Percentiles rank a stretch among this genome's conserved stretches.
These are phyloP conservation scores for Podilymbus podiceps DNA, from an alignment of 2,113 vertebrate genomes.

Conservation along the genomic window DNA sequence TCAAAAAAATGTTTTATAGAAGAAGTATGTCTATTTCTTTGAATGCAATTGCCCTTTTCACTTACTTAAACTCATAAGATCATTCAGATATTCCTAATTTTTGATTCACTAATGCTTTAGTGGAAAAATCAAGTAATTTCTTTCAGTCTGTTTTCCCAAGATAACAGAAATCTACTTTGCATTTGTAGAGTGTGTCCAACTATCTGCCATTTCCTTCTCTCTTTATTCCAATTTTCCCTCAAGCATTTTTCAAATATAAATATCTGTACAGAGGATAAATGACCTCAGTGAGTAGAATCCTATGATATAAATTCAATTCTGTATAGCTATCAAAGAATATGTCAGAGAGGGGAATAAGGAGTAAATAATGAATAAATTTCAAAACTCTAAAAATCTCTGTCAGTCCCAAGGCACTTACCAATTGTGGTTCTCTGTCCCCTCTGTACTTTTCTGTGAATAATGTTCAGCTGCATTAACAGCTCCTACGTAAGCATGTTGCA, in stretches of 20 bases:
- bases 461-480: not conserved
- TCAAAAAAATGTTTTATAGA: not conserved
- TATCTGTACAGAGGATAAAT: not conserved
- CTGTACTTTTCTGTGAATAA: not conserved
- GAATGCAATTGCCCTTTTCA: not conserved
- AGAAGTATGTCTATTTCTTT: not conserved
- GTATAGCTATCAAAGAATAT: not conserved
- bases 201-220: not conserved
- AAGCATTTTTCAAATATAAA: not conserved
- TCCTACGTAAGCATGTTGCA: not conserved
- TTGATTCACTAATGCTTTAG: not conserved
- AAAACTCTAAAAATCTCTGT: not conserved
- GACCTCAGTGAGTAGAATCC: not conserved
- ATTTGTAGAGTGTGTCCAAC: not conserved
- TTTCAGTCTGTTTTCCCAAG: not conserved
- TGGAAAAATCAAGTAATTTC: not conserved
- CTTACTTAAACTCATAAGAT: not conserved
- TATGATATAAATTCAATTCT: not conserved
- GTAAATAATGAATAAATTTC: not conserved
- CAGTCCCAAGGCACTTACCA: not conserved
- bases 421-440: not conserved
- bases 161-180: not conserved
- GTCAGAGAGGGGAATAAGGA: not conserved
- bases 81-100: not conserved
- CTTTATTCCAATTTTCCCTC: not conserved